Evolutionary conservation across 2,888 invertebrate genomes (phyloP).

Genomic region (Drosophila falleni): DNA sequence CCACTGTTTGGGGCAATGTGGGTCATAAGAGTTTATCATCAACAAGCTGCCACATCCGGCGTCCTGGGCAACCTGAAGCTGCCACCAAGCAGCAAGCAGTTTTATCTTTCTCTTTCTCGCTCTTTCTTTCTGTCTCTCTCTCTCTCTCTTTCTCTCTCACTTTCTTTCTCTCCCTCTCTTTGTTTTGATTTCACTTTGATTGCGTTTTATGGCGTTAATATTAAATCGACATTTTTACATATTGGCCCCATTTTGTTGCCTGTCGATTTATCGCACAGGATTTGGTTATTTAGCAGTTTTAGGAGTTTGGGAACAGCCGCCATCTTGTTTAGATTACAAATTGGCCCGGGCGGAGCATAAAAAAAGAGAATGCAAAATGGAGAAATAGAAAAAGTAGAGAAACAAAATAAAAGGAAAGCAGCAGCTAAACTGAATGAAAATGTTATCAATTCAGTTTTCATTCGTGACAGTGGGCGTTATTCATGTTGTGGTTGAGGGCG

Average conservation of each 20-base stretch:
- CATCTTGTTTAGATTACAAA: slow-evolving; percentile 82
- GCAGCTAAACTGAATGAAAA: slow-evolving; percentile 58
- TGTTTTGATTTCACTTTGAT: slow-evolving; percentile 63
- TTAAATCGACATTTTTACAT: slow-evolving; percentile 68
- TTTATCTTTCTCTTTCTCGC: too few species aligned
- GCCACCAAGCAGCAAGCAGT: slow-evolving; percentile 15
- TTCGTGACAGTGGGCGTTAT: slow-evolving; percentile 60
- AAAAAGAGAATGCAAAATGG: slow-evolving; percentile 24
- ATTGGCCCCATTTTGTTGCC: slow-evolving; percentile 33
- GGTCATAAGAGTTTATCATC: slow-evolving; percentile 80
- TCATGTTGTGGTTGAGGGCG: slow-evolving; percentile 60
- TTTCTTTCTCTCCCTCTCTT: not conserved
- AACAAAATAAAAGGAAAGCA: slow-evolving; percentile 24
- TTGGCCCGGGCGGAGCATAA: slow-evolving; percentile 57
- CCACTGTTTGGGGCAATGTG: slow-evolving; percentile 51
- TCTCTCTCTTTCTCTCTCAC: not conserved
- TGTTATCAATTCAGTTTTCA: slow-evolving; percentile 76
- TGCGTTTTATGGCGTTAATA: slow-evolving; percentile 74
- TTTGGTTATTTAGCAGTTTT: slow-evolving; percentile 63
- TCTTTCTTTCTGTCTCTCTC: not conserved
- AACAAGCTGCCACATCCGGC: slow-evolving; percentile 78
- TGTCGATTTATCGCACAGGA: slow-evolving; percentile 61
- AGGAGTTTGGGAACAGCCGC: slow-evolving; percentile 11
- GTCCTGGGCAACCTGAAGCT: slow-evolving; percentile 67
- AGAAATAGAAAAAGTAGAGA: not conserved